These are phyloP conservation scores for Ctenoplectra terminalis DNA, from an alignment of 1,140 invertebrate species.

Conservation along the genomic window DNA sequence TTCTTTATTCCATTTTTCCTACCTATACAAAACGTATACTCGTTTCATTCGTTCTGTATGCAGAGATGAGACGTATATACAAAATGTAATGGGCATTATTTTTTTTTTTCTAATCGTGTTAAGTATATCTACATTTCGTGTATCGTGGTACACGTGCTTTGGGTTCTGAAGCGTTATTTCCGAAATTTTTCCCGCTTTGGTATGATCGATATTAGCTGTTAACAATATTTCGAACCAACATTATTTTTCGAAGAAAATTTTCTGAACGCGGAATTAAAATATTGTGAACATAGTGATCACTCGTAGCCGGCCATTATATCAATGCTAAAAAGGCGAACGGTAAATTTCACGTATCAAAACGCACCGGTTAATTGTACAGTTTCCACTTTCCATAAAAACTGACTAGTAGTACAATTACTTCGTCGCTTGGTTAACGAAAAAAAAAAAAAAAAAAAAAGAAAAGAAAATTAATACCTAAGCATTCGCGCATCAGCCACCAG, in stretches of 20 bases:
- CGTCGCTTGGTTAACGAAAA: background rate
- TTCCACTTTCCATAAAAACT: background rate
- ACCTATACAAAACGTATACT: slow-evolving; percentile 16
- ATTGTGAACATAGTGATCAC: background rate
- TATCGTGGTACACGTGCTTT: background rate
- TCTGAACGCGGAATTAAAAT: background rate
- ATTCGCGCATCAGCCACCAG: slow-evolving; percentile 25
- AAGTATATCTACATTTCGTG: slow-evolving; percentile 15
- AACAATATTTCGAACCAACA: background rate
- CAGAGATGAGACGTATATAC: slow-evolving; percentile 3
- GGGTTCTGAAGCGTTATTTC: background rate
- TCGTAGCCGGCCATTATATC: background rate
- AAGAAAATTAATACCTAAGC: slow-evolving; percentile 37
- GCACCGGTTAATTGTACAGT: background rate
- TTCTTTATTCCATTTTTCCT: slow-evolving; percentile 35
- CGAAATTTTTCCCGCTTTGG: background rate
- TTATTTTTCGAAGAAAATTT: background rate
- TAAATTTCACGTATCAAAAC: background rate
- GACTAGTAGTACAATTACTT: background rate
- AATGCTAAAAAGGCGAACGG: background rate
- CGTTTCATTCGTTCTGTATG: slow-evolving; percentile 20
- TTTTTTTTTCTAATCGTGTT: background rate
- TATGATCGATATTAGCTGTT: background rate
- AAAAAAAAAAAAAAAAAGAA: no score
- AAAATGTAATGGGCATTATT: slow-evolving; percentile 6